phyloP scores from a whole-genome alignment of 2,888 invertebrate genomes.

The Acleris literana region DNA sequence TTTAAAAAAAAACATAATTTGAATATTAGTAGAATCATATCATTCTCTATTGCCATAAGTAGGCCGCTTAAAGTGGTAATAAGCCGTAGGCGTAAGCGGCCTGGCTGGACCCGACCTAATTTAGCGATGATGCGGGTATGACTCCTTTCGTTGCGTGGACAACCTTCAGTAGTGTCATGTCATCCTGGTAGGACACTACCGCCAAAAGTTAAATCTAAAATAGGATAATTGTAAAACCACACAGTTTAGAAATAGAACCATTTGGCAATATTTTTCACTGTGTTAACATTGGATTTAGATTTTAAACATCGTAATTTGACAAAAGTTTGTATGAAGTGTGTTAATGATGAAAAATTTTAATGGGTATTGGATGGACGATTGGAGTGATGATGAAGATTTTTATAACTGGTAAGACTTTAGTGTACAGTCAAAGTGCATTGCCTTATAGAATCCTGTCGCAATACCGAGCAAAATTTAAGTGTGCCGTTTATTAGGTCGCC shows the following conservation, averaged over 20 bases:
- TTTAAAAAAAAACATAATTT: no score
- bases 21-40: background rate
- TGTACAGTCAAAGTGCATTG: background rate
- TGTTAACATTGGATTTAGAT: no score
- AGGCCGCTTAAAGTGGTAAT: constrained; percentile 33
- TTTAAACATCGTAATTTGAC: no score
- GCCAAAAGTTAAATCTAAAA: background rate
- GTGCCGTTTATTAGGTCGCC: no score
- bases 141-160: constrained; percentile 38
- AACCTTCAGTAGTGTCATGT: constrained; percentile 47
- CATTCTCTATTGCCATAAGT: constrained; percentile 15
- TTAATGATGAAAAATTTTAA: background rate
- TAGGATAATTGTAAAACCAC: background rate
- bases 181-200: constrained; percentile 19
- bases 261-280: no score
- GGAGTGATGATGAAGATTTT: constrained; percentile 23
- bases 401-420: constrained; percentile 17
- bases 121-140: constrained; percentile 47
- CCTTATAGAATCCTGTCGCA: no score
- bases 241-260: no score
- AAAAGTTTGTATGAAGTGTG: background rate
- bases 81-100: constrained; percentile 37
- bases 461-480: no score
- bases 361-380: constrained; percentile 5
- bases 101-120: constrained; percentile 42